These are phyloP conservation scores for Ernsta delagoae DNA, from an alignment of 2,888 invertebrate genomes.

Conservation along the genomic window DNA sequence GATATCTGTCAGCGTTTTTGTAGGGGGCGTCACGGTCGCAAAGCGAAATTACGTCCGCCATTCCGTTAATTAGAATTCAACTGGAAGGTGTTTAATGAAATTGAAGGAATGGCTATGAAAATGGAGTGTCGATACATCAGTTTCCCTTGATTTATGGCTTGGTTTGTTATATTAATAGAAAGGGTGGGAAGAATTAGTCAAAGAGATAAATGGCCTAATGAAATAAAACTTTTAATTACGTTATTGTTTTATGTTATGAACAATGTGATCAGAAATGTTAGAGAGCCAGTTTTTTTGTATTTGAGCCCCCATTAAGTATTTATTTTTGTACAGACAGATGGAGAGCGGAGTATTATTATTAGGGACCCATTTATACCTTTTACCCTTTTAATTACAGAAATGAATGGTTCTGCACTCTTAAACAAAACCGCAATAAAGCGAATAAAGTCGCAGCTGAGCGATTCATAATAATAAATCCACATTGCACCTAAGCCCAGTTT, in stretches of 20 bases:
- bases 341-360: no score
- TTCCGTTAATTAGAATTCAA: constrained; percentile 15
- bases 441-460: constrained; percentile 13
- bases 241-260: no score
- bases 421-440: constrained; percentile 9
- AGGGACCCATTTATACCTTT: no score
- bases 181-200: no score
- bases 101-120: background rate
- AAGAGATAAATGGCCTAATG: no score
- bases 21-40: constrained; percentile 19
- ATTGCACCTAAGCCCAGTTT: constrained; percentile 35
- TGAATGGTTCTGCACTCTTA: background rate
- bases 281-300: no score
- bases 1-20: constrained; percentile 27
- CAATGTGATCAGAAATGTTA: no score
- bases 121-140: background rate
- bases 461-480: constrained; percentile 31
- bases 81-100: constrained; percentile 16
- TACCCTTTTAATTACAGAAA: no score
- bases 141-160: background rate
- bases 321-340: no score
- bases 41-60: constrained; percentile 25
- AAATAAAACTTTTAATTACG: no score
- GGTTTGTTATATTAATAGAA: background rate
- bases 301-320: no score